Conservation (phyloP, 2,113 vertebrate genomes). For the Apodemus sylvaticus region DNA sequence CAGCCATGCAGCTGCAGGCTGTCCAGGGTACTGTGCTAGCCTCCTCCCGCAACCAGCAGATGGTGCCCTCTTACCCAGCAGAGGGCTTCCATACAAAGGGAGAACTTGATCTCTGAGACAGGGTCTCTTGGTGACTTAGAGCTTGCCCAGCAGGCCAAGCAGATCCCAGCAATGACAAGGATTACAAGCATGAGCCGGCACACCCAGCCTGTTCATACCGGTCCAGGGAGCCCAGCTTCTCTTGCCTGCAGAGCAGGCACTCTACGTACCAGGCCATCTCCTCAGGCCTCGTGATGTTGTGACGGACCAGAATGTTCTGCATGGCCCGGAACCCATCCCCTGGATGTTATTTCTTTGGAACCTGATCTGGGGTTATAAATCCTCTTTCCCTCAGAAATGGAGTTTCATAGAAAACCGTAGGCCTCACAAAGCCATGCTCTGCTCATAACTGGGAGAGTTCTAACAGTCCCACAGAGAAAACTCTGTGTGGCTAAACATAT, state of each 20-base stretch:
- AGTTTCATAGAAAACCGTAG: neutral
- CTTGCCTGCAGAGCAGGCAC: neutral
- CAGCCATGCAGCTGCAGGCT: too few relatives aligned
- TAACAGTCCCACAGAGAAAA: neutral
- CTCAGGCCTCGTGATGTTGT: accelerated
- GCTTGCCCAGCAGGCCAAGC: neutral
- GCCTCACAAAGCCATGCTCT: neutral
- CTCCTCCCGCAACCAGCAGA: too few relatives aligned
- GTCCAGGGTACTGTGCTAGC: too few relatives aligned
- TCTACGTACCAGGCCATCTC: neutral
- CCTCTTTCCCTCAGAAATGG: neutral
- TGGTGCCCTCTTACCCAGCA: neutral
- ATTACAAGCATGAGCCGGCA: neutral
- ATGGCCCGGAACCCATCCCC: neutral
- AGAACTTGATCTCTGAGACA: neutral
- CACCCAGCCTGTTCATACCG: neutral
- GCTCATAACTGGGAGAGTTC: accelerated
- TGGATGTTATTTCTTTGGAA: neutral
- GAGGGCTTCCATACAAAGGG: neutral
- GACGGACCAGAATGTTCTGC: neutral
- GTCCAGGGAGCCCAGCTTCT: neutral
- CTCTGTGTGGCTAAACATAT: neutral
- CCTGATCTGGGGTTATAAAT: neutral
- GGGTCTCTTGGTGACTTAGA: neutral
- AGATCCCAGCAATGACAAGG: neutral